Conservation (phyloP, 2,113 vertebrate genomes). For the Sylvilagus bachmani region DNA sequence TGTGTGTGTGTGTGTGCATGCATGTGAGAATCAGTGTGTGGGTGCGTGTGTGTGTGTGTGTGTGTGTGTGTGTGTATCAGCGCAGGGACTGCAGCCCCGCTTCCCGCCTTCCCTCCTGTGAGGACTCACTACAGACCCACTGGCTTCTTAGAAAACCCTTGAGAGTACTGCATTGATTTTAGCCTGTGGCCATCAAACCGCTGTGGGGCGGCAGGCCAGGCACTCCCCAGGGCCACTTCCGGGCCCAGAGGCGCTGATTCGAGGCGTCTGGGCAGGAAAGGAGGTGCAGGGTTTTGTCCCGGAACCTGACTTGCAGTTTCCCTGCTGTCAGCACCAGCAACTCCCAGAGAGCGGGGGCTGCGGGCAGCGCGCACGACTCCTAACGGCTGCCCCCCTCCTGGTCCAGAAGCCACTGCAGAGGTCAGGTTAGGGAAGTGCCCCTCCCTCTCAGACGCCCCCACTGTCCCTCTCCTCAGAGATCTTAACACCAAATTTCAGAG, state of each 20-base stretch:
- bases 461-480: not conserved
- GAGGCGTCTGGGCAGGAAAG: not conserved
- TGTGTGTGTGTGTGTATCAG: not conserved
- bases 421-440: slow-evolving; percentile 42
- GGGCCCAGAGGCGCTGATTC: not conserved
- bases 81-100: not conserved
- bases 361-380: no score
- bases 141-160: not conserved
- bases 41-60: not conserved
- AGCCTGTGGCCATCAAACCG: not conserved
- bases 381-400: not conserved
- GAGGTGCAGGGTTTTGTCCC: not conserved
- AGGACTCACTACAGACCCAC: not conserved
- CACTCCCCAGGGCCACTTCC: slow-evolving; percentile 69
- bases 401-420: not conserved
- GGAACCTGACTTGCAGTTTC: not conserved
- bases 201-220: slow-evolving; percentile 72
- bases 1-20: not conserved
- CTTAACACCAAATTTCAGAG: slow-evolving; percentile 1
- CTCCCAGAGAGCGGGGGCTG: not conserved
- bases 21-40: slow-evolving; percentile 4
- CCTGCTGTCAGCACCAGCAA: not conserved
- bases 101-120: not conserved
- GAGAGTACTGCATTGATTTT: not conserved
- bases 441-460: not conserved